Evolutionary conservation across 2,113 vertebrate genomes (phyloP).

Genomic region (Haliaeetus leucogaster): DNA sequence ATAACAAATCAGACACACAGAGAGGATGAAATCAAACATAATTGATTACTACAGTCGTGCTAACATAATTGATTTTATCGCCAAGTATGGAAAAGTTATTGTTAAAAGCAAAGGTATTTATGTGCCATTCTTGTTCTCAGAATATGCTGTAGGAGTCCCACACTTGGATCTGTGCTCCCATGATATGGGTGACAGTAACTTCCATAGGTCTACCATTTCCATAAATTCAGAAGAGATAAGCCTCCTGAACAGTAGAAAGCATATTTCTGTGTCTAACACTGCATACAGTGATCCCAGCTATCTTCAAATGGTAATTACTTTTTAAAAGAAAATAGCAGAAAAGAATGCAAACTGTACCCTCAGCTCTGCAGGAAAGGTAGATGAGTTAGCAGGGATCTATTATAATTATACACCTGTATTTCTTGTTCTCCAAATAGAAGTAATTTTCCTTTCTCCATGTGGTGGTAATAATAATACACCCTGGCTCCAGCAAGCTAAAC

Average conservation of each 20-base stretch:
- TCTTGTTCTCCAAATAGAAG: conserved; percentile 35
- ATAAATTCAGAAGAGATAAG: neutral
- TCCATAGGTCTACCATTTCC: neutral
- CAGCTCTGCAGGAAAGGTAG: neutral
- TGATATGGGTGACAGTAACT: neutral
- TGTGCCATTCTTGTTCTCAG: neutral
- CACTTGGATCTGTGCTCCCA: neutral
- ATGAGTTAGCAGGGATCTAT: neutral
- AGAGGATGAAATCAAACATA: neutral
- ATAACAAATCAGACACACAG: neutral
- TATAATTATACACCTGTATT: conserved; percentile 45
- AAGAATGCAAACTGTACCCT: neutral
- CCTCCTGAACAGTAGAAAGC: neutral
- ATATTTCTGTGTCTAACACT: neutral
- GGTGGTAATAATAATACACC: conserved; percentile 26
- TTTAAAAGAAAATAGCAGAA: conserved; percentile 2
- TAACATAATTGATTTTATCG: neutral
- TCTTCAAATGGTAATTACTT: neutral
- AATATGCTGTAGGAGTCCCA: neutral
- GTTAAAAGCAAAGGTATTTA: neutral
- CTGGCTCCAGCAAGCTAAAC: neutral
- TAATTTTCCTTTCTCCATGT: conserved; percentile 34
- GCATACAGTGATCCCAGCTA: neutral
- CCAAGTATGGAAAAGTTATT: neutral
- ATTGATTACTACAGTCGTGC: neutral